Percentiles rank a stretch among this genome's conserved stretches.
phyloP scores from a whole-genome alignment of 2,113 vertebrate genomes.

The Ochotona princeps region DNA sequence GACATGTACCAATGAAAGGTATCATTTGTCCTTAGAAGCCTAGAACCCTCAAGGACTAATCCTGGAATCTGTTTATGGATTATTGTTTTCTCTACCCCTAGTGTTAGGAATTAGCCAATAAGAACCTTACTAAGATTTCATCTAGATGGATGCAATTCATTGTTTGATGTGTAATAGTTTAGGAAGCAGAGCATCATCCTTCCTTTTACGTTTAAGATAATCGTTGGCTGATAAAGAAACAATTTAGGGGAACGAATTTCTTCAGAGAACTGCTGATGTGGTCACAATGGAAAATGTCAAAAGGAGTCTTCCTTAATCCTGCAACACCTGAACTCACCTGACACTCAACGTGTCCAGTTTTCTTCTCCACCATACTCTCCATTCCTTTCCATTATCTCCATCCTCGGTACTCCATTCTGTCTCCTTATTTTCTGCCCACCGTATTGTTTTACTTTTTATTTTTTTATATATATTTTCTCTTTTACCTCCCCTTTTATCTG shows the following conservation, averaged over 20 bases:
- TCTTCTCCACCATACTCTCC: accelerated
- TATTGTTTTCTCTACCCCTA: background rate
- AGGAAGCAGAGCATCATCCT: background rate
- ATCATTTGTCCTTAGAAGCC: background rate
- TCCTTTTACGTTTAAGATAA: background rate
- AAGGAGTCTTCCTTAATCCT: background rate
- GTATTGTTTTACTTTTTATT: background rate
- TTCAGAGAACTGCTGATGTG: background rate
- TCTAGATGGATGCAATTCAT: background rate
- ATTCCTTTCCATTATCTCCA: background rate
- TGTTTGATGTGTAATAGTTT: background rate
- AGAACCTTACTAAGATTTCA: background rate
- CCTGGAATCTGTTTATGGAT: background rate
- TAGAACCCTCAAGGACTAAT: background rate
- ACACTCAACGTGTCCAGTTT: accelerated
- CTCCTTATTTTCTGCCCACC: too few relatives aligned
- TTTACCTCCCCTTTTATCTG: background rate
- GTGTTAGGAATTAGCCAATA: too few relatives aligned
- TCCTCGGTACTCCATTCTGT: accelerated
- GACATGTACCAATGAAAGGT: background rate
- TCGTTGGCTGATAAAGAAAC: background rate
- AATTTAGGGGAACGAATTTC: background rate
- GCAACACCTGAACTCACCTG: background rate
- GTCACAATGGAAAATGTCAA: background rate
- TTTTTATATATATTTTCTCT: background rate